Base-by-base conservation (phyloP, 2,113 vertebrate species). In the Furnarius figulus region DNA sequence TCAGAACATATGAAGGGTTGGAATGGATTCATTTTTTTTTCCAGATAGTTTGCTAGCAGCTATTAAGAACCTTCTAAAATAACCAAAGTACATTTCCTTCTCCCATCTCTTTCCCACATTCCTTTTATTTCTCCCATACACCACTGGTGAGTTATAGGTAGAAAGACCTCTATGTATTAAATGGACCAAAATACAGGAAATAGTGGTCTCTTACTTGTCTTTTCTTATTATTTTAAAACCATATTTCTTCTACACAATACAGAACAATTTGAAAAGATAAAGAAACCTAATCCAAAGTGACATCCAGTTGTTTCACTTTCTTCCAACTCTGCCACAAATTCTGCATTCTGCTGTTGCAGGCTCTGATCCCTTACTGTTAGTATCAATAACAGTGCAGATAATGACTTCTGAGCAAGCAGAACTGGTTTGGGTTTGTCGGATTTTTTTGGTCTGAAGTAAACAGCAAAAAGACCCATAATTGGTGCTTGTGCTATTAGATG, bases 21-120 rank as follows among this genome's bases (percentile, higher is more conserved):
- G 80, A 90, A 75, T 19, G 17, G 8, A 4, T 89, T 91, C 24
- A 19, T 16, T 44, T 62, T 75, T 62, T 82, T 77, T 77, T 40
- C 55, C 52, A 70, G 20, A 59, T 66, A 89, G 37, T 82, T 87
- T 93, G 33, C 44, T 83, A 85, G 71, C 25, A 84, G 79, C 44
- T 93, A 56, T 88, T 88, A 86, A 47, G 56, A 93, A 7, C 39
- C 68, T 78, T 93, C 73, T 83, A 33, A 96, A 94, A 77, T 77
- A 90, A 86, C 58, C 79, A 40, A 40, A 44, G 27, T 77, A 74
- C 65, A 71, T 84, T 92, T 96, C 68, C 65, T 73, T 90, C 93
- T 84, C 56, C 40, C 10, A 1, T 89, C n/a, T 92, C 40, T 90
- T 92, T 86, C 47, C 39, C 65, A 67, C 42, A 47, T 24, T 63